Evolutionary conservation across 2,888 invertebrate genomes (phyloP), one percentile per base, ranked within the genome.

Genomic region (Erebia palarica): DNA sequence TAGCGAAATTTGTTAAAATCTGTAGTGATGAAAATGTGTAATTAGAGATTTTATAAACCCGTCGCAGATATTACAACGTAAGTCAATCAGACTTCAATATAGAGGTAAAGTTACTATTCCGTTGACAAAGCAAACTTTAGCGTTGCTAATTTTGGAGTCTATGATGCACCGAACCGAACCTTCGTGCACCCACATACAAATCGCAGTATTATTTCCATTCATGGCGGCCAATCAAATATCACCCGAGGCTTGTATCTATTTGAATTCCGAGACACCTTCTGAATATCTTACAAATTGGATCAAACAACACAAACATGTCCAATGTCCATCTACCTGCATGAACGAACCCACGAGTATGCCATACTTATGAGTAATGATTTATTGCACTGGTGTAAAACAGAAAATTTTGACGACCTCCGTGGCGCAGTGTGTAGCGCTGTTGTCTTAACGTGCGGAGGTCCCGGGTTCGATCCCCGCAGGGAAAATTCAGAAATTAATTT

Each of bases 271-370:
- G 81, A 79, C 82, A 77, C 70, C 77, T 80, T 77, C 80, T 78
- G 82, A 83, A 87, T 86, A 76, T 86, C 83, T 79, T 80, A 84
- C 84, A 85, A 86, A 87, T 89, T 86, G 82, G 82, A 80, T 82
- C 77, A 36, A 36, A 36, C 36, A 7, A 36, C 36, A 80, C 80
- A 80, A 81, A 81, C 80, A 75, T 79, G 79, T 80, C 82, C 85
- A 84, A 75, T 79, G 79, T 80, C 82, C 85, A 84, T 84, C 86
- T 85, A 84, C 79, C 76, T 76, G 74, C 61, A 71, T 75, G 68
- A 57, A n/a, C 27, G 47, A 27, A 44, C 69, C 64, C 21, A 47
- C 76, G 73, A 75, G 21, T 61, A 18, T 44, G 44, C 16, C 44
- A 36, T 16, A 18, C 18, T 10, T 51, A 51, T 51, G 27, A 13